A percentile compares a stretch with the other conserved stretches of the same genome.
Evolutionary conservation across 1,140 invertebrate genomes (phyloP).

Genomic region (Nixonia krombeini): DNA sequence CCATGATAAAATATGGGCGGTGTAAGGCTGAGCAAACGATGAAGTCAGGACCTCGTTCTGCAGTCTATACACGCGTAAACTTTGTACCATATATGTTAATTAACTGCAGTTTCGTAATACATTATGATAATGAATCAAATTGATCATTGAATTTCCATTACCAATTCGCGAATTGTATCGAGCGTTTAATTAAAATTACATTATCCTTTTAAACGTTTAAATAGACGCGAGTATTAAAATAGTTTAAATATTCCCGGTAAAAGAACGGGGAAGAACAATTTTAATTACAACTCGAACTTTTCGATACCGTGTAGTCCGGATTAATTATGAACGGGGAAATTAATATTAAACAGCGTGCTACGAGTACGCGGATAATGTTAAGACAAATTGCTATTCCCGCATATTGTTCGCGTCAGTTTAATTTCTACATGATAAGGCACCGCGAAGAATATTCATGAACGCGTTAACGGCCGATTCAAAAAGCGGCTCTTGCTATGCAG

Average conservation of each 20-base stretch:
- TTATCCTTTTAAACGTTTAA: background rate
- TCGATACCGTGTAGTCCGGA: too few species aligned
- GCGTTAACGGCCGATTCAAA: background rate
- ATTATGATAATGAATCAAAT: conserved; percentile 33
- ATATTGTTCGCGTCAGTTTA: background rate
- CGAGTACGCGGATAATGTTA: too few species aligned
- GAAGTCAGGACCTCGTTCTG: conserved; percentile 34
- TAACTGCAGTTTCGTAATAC: conserved; percentile 35
- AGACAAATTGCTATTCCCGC: conserved; percentile 1
- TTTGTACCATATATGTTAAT: conserved; percentile 42
- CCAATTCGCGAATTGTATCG: conserved; percentile 23
- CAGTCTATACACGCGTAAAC: conserved; percentile 43
- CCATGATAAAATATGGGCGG: conserved; percentile 40
- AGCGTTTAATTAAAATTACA: conserved; percentile 10
- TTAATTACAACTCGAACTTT: too few species aligned
- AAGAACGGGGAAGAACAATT: too few species aligned
- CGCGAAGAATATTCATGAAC: conserved; percentile 5
- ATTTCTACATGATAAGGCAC: background rate
- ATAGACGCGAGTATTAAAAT: too few species aligned
- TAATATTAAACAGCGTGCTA: too few species aligned
- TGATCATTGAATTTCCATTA: conserved; percentile 20
- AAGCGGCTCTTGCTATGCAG: conserved; percentile 1
- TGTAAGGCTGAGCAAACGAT: conserved; percentile 42
- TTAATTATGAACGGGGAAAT: too few species aligned
- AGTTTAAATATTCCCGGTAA: too few species aligned